phyloP scores from a whole-genome alignment of 2,113 vertebrate genomes.

The Bufo bufo region DNA sequence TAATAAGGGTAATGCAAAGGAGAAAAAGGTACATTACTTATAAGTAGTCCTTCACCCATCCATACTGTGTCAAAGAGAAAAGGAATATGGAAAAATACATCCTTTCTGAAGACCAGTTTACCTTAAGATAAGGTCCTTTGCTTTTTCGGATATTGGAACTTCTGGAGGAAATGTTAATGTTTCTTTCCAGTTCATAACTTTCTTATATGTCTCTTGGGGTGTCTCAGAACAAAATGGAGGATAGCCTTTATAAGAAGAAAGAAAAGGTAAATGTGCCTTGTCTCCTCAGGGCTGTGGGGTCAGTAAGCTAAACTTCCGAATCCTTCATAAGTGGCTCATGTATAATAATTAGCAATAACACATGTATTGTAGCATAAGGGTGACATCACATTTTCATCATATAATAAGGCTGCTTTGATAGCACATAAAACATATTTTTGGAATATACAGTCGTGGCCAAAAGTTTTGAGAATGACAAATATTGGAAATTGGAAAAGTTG shows the following conservation, averaged over 20 bases:
- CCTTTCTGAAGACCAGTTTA: conserved; percentile 57
- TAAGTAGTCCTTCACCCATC: neutral
- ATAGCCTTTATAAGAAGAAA: conserved; percentile 79
- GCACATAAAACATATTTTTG: no score
- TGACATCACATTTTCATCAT: no score
- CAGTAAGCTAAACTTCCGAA: no score
- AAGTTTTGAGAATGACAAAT: no score
- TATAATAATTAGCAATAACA: no score
- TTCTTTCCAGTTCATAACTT: conserved; percentile 99
- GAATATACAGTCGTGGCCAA: no score
- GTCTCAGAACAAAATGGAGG: conserved; percentile 98
- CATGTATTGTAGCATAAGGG: no score
- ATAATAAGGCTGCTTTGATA: no score
- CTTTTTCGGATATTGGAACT: conserved; percentile 97
- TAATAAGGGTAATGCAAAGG: neutral
- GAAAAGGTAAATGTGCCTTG: neutral
- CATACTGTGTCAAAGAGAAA: neutral
- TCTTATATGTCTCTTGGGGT: conserved; percentile 96
- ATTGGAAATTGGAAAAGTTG: no score
- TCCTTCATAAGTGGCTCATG: no score
- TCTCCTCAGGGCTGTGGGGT: no score
- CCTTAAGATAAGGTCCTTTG: conserved; percentile 98
- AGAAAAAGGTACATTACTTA: neutral
- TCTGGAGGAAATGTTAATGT: conserved; percentile 95
- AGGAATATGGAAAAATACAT: neutral